phyloP scores from a whole-genome alignment of 2,888 invertebrate genomes.

The Cylindroiulus punctatus region DNA sequence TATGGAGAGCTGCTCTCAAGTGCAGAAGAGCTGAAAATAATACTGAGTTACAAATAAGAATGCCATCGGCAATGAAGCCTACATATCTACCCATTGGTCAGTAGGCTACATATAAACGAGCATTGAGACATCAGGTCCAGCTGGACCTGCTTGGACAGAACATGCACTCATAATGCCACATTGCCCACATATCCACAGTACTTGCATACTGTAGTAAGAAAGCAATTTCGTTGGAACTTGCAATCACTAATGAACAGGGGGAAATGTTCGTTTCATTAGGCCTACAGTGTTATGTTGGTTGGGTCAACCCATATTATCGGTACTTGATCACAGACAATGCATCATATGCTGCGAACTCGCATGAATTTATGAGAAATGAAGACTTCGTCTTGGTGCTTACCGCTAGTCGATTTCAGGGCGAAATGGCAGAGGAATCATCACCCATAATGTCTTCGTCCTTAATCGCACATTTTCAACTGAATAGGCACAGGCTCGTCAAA shows the following conservation, averaged over 20 bases:
- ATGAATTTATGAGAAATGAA: background rate
- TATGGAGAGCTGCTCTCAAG: too few species aligned
- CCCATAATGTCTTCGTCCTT: background rate
- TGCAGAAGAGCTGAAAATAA: too few species aligned
- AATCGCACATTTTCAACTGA: background rate
- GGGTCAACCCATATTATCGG: background rate
- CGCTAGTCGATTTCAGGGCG: background rate
- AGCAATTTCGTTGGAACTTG: background rate
- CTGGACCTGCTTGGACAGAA: background rate
- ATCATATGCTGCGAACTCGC: background rate
- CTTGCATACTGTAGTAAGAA: background rate
- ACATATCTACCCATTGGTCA: too few species aligned
- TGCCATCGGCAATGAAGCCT: too few species aligned
- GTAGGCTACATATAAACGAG: too few species aligned
- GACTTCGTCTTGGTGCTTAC: background rate
- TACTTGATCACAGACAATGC: background rate
- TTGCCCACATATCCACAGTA: background rate
- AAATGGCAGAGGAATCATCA: background rate
- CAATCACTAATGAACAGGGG: background rate
- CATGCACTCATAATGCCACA: background rate
- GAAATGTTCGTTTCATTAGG: background rate
- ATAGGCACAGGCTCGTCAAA: background rate
- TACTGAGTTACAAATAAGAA: too few species aligned
- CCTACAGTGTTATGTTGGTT: background rate
- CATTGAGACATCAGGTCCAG: background rate